Conservation (phyloP, 2,113 vertebrate genomes). For the Ageneiosus marmoratus region DNA sequence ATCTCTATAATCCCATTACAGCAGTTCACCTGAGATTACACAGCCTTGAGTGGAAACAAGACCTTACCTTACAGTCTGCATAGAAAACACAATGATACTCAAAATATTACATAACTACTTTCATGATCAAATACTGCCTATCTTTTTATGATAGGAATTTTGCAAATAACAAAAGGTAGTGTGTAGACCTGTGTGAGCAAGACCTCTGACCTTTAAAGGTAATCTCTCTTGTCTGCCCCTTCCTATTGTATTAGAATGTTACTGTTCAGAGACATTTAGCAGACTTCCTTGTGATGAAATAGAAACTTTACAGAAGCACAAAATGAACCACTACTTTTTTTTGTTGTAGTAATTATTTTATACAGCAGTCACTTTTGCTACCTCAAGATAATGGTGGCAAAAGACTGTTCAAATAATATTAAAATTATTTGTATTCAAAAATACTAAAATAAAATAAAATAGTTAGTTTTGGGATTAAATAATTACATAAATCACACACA, state of each 20-base stretch:
- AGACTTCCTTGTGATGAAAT: not conserved
- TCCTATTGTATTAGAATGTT: not conserved
- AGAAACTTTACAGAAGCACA: not conserved
- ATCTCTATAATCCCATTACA: slow-evolving; percentile 54
- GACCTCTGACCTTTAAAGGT: not conserved
- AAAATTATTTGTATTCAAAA: too few relatives aligned
- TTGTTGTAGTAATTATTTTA: not conserved
- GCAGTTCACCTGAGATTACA: slow-evolving; percentile 57
- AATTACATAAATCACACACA: too few relatives aligned
- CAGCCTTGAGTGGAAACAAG: slow-evolving; percentile 46
- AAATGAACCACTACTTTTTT: not conserved
- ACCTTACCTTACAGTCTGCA: slow-evolving; percentile 37
- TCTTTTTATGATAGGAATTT: slow-evolving; percentile 6
- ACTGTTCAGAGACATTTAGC: not conserved
- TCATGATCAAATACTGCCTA: slow-evolving; percentile 14
- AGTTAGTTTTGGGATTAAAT: not conserved
- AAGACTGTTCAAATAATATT: not conserved
- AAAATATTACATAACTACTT: slow-evolving; percentile 15
- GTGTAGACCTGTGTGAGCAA: not conserved
- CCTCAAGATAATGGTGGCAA: not conserved
- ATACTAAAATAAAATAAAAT: too few relatives aligned
- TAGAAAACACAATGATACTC: slow-evolving; percentile 39
- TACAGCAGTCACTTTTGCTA: not conserved
- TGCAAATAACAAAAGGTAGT: not conserved
- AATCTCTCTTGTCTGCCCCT: slow-evolving; percentile 7